Evolutionary conservation across 2,888 invertebrate species (phyloP).

Genomic region (Villa cingulata): DNA sequence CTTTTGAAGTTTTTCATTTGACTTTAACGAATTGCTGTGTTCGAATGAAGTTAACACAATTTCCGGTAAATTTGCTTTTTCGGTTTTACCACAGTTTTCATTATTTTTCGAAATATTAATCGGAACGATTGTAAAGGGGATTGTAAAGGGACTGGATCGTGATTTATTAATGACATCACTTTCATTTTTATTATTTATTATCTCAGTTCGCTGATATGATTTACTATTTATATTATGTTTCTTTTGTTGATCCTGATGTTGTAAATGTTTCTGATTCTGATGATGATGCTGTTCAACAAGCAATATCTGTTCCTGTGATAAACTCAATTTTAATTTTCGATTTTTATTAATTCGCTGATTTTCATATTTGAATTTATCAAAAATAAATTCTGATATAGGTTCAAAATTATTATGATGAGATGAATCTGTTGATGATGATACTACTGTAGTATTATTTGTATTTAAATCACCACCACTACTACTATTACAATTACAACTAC

Average conservation of each 20-base stretch:
- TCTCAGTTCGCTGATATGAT: no score
- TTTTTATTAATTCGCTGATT: neutral
- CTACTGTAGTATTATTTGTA: neutral
- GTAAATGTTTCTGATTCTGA: neutral
- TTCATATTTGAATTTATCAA: no score
- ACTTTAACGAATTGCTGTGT: neutral
- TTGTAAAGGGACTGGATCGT: constrained; percentile 1
- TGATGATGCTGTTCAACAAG: neutral
- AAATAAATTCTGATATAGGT: neutral
- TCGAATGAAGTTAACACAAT: constrained; percentile 22
- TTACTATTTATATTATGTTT: neutral
- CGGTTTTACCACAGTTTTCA: neutral
- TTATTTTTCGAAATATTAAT: constrained; percentile 2
- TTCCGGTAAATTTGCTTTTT: constrained; percentile 20
- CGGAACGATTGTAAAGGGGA: constrained; percentile 4
- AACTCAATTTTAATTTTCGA: constrained; percentile 8
- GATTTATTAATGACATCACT: neutral
- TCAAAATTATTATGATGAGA: no score
- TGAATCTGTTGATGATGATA: neutral
- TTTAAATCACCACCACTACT: neutral
- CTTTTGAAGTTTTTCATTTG: neutral
- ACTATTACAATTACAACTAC: neutral
- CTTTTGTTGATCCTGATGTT: neutral
- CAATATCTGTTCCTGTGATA: constrained; percentile 10
- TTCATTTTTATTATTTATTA: neutral